Base-by-base conservation (phyloP, 1,140 invertebrate genomes). In the Drosophila nebulosa region DNA sequence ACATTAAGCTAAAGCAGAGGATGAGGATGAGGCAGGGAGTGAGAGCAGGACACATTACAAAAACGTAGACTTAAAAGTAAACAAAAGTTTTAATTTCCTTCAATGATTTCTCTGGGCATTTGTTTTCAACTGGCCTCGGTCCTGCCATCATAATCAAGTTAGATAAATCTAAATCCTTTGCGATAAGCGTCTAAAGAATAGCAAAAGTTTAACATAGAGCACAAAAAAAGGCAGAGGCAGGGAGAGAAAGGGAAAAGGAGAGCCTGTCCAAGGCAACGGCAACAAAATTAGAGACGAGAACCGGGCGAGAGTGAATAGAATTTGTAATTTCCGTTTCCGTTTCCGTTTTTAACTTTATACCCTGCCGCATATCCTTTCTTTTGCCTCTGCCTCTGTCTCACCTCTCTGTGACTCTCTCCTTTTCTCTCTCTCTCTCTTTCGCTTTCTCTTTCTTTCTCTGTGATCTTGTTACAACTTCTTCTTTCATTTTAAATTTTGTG, bases 101-200 rank as follows among this genome's bases (percentile, higher is more conserved):
- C 80, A 85, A 86, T 86, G 80, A 85, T 85, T 85, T 86, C 74
- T 86, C 77, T 78, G 78, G 69, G 78, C 80, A 85, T 86, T 85
- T 85, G 80, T 85, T 84, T 84, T 74, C 18, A 36, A 32, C 26
- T 36, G 16, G 27, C 18, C 27, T 16, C 22, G 16, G 18, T 32
- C 35, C 39, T 69, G 62, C 80, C 65, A 84, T 85, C 80, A 85
- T 85, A 85, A 85, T 85, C 80, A 85, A 85, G 81, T 85, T 74
- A 85, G 81, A 85, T 85, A 85, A 85, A 85, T 85, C 80, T 85
- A 85, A 85, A 86, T 85, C 81, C 80, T 85, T 85, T 85, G 80
- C 80, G 80, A 85, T 85, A 85, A 85, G 74, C 81, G 78, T 62
- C 77, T 81, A 80, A 80, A 78, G 80, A 86, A 85, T 86, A 65